Evolutionary conservation across 1,140 invertebrate species (phyloP).

Genomic region (Ceratosolen fusciceps): DNA sequence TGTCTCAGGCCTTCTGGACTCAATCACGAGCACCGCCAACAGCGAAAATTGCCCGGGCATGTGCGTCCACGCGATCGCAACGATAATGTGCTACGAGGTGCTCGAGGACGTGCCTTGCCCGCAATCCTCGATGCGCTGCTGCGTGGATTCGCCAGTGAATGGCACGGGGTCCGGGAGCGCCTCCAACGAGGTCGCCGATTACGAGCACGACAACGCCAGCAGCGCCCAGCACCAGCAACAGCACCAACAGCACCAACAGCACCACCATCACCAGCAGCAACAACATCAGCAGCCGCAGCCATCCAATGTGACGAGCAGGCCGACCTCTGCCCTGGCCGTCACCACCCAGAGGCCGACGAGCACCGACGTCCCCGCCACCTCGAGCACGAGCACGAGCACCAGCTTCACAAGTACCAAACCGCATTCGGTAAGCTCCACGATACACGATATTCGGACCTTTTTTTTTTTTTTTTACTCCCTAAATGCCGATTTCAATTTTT

Average conservation of each 20-base stretch:
- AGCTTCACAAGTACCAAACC: constrained; percentile 45
- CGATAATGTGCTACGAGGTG: constrained; percentile 86
- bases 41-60: constrained; percentile 88
- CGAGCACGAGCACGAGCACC: constrained; percentile 47
- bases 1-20: constrained; percentile 82
- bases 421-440: neutral
- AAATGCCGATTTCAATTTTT: too few species aligned
- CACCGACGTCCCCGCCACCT: constrained; percentile 28
- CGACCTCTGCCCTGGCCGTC: neutral
- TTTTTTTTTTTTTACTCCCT: too few species aligned
- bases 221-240: neutral
- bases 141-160: constrained; percentile 78
- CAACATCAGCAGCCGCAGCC: neutral
- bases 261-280: constrained; percentile 30
- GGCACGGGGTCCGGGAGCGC: constrained; percentile 53
- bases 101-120: constrained; percentile 86
- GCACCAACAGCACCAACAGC: constrained; percentile 55
- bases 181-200: constrained; percentile 56
- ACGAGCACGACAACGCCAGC: constrained; percentile 63
- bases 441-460: neutral
- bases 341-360: constrained; percentile 5
- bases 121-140: constrained; percentile 84
- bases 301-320: neutral
- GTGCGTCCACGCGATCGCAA: constrained; percentile 86
- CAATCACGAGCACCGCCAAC: constrained; percentile 85